Evolutionary conservation across 2,113 vertebrate species (phyloP).

Genomic region (Aleadryas rufinucha): DNA sequence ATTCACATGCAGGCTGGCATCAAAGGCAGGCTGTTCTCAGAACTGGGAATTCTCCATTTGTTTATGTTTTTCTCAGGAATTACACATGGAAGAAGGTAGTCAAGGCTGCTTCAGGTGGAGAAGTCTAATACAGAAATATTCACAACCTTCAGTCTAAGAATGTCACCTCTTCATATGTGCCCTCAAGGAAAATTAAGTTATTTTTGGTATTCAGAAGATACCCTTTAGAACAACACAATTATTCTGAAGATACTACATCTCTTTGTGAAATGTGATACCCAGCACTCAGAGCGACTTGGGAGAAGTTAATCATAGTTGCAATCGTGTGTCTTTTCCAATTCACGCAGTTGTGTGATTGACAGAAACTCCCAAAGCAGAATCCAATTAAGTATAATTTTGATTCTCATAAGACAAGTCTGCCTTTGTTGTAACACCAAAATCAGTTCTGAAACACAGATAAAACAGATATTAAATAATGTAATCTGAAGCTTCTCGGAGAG

Average conservation of each 20-base stretch:
- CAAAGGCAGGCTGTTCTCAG: neutral
- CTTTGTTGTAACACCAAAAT: slow-evolving; percentile 52
- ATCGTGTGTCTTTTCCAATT: slow-evolving; percentile 3
- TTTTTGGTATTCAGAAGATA: neutral
- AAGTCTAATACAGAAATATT: neutral
- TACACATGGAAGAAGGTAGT: neutral
- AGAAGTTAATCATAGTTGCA: slow-evolving; percentile 47
- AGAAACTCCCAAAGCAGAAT: slow-evolving; percentile 53
- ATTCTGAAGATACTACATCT: neutral
- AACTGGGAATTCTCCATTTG: neutral
- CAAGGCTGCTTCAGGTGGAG: neutral
- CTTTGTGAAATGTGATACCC: neutral
- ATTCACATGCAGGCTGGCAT: neutral
- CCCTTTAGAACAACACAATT: neutral
- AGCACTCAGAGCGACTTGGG: neutral
- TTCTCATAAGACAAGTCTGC: slow-evolving; percentile 49
- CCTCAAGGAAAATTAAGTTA: neutral
- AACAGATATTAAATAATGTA: slow-evolving; percentile 61
- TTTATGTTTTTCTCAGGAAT: neutral
- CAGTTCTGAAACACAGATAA: slow-evolving; percentile 54
- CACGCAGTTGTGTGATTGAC: slow-evolving; percentile 42
- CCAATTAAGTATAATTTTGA: slow-evolving; percentile 63
- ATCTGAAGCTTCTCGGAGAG: slow-evolving; percentile 13
- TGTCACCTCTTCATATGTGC: neutral
- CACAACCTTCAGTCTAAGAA: neutral